Evolutionary conservation across 2,888 invertebrate species (phyloP), one percentile per base, ranked within the genome.

Genomic region (Phytoseiulus persimilis): DNA sequence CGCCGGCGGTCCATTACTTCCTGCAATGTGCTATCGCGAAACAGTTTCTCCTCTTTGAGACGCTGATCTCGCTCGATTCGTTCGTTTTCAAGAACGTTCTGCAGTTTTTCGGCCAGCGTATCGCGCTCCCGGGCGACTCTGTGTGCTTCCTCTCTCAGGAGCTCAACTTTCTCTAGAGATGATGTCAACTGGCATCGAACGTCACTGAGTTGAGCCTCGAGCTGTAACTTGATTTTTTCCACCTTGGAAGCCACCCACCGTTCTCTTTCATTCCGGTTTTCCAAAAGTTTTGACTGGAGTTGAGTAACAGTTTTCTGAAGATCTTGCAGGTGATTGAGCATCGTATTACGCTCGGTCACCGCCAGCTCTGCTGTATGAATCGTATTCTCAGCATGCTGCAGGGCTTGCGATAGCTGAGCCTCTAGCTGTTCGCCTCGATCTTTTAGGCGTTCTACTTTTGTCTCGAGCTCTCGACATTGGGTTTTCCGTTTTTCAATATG

Each of bases 21-120:
- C 33, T 87, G 87, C 32, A 87, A 31, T 32, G 87, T 87, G 39
- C 39, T 87, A 11, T 87, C 87, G 87, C 87, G 87, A n/a, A 87
- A 87, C 14, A 32, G 5, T 31, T 87, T 87, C 2, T 87, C 87
- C 0, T 87, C 87, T 87, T 87, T 87, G 32, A 87, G 87, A 5
- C 87, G 32, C 45, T 87, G 87, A n/a, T 87, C 87, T 33, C 87
- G 32, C 9, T 87, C 87, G 32, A 87, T 3, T 87, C 45, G 28
- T 14, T 87, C 87, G 32, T 28, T 45, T 33, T 87, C 87, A 28
- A 87, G 32, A 9, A 33, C n/a, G 1, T 32, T 87, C n/a, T 23
- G 32, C 9, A 87, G 33, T 33, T 33, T 87, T 23, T 87, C 87
- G 14, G 32, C 28, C n/a, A 87, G 87, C 9, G 32, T 33, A 33